Evolutionary conservation across 1,140 invertebrate genomes (phyloP).

Genomic region (Drosophila lowei): DNA sequence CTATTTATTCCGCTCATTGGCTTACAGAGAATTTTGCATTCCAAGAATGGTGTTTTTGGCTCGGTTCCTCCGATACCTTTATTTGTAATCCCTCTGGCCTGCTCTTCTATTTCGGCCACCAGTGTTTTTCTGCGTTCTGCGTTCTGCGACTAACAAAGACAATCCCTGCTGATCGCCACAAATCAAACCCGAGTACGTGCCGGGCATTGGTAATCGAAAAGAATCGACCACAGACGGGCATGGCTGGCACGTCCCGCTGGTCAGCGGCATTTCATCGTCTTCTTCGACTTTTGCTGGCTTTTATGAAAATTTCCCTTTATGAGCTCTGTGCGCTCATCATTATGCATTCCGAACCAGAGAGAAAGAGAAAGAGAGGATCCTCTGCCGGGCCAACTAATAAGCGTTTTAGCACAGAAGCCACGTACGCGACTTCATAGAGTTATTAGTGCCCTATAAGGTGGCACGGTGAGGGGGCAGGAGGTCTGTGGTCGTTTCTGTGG

Average conservation of each 20-base stretch:
- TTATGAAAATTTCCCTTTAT: constrained; percentile 74
- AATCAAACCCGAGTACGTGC: constrained; percentile 52
- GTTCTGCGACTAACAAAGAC: not conserved
- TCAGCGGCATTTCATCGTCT: constrained; percentile 40
- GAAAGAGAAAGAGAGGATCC: constrained; percentile 23
- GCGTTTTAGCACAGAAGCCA: constrained; percentile 60
- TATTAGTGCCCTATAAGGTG: constrained; percentile 66
- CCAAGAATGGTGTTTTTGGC: constrained; percentile 61
- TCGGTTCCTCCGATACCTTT: constrained; percentile 20
- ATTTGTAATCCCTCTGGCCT: constrained; percentile 4
- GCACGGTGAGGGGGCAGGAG: not conserved
- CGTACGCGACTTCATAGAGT: constrained; percentile 67
- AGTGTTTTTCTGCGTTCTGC: constrained; percentile 17
- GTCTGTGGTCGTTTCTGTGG: constrained; percentile 3
- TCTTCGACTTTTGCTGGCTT: constrained; percentile 23
- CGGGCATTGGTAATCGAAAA: constrained; percentile 39
- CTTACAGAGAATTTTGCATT: constrained; percentile 66
- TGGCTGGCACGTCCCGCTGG: constrained; percentile 31
- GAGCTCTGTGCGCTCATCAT: constrained; percentile 33
- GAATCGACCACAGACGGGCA: constrained; percentile 21
- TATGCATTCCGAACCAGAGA: constrained; percentile 57
- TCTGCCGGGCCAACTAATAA: constrained; percentile 58
- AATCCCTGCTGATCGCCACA: constrained; percentile 43
- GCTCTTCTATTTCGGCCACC: constrained; percentile 39
- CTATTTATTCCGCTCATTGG: constrained; percentile 18